Evolutionary conservation across 2,888 invertebrate species (phyloP), one percentile per base, ranked within the genome.

Genomic region (Dendrolimus houi): DNA sequence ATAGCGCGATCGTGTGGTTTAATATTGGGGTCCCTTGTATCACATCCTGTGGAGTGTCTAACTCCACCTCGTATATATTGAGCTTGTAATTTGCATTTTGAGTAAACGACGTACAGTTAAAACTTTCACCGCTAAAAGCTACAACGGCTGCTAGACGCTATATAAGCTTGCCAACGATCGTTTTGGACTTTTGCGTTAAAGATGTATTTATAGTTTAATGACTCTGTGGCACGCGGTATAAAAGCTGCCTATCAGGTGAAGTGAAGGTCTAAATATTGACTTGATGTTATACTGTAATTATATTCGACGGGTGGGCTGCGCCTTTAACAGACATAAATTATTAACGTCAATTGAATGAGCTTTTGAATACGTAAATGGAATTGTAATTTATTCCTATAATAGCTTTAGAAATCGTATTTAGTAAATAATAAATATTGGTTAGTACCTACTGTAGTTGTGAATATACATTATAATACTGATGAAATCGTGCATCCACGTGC

Each of bases 81-180:
- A 83, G 77, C 82, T 79, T 77, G 83, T 85, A 87, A 87, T 87
- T 87, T 87, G 85, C 85, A 87, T 86, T 85, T 85, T 85, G 81
- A 84, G 85, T 85, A 83, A 85, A 87, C 84, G 84, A 68, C 68
- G 70, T 78, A 77, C 81, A 83, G 83, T 85, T 85, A 83, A 85
- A 87, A 86, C 84, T 86, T 86, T 83, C 61, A 60, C 78, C 62
- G 76, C 77, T 83, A 79, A 83, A 84, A 79, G 81, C 80, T 75
- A 64, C 75, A 74, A 70, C 73, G 77, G 80, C 75, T 81, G 75
- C 71, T 47, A 9, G 47, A 47, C 12, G 47, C 47, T 47, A 47
- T 47, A 10, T 47, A 47, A 47, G 12, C 9, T 47, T 47, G 1
- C 9, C 12, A 47, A 47, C 47, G 47, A 10, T 12, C 9, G 12